phyloP scores from a whole-genome alignment of 2,797 vertebrate genomes.

The Nothura maculosa region DNA sequence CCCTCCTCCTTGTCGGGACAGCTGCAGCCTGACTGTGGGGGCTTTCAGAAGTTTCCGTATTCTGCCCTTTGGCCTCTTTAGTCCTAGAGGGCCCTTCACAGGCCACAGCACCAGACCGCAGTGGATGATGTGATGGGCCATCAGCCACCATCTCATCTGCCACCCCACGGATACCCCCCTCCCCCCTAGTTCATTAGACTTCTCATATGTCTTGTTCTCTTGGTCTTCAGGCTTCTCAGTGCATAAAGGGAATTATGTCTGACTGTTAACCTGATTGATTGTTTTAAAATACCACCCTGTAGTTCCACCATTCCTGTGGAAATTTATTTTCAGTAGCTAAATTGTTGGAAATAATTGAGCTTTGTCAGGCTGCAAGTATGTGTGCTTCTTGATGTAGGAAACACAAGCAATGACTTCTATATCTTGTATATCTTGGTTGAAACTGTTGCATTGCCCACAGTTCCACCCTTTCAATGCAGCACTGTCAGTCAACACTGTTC shows the following conservation, averaged over 20 bases:
- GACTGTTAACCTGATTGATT: background rate
- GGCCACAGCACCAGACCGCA: too few relatives aligned
- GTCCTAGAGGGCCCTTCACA: too few relatives aligned
- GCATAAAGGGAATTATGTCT: background rate
- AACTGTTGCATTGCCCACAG: too few relatives aligned
- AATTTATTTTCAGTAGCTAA: background rate
- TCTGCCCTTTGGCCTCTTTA: too few relatives aligned
- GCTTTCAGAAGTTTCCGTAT: too few relatives aligned
- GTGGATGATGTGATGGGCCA: too few relatives aligned
- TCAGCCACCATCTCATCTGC: too few relatives aligned
- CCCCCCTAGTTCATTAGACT: background rate
- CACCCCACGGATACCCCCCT: too few relatives aligned
- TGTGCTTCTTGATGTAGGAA: background rate
- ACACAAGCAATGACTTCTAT: background rate
- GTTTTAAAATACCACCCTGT: background rate
- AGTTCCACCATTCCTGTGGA: too few relatives aligned
- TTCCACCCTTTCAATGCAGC: background rate
- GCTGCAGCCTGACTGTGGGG: too few relatives aligned
- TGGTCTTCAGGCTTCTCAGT: background rate
- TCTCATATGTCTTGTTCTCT: background rate
- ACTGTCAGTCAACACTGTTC: rapidly evolving
- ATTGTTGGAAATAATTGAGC: background rate
- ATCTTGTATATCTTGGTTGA: rapidly evolving
- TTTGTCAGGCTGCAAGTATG: background rate
- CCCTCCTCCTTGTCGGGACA: too few relatives aligned